phyloP scores from a whole-genome alignment of 2,888 invertebrate genomes.

The Sphaerophoria rueppellii region DNA sequence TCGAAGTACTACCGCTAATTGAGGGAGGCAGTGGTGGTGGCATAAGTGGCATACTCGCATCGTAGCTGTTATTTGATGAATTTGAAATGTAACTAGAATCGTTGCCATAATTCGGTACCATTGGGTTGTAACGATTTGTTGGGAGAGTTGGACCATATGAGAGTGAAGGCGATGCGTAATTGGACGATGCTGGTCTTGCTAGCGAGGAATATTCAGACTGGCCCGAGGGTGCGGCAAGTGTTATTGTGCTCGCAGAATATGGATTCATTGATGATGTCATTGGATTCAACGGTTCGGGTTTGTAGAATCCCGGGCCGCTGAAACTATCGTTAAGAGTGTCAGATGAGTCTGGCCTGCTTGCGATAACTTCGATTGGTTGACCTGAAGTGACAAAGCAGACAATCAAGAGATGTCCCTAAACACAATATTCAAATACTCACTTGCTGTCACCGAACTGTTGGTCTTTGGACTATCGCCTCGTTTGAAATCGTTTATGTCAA shows the following conservation, averaged over 20 bases:
- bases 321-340: conserved; percentile 81
- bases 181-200: conserved; percentile 74
- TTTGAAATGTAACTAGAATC: conserved; percentile 72
- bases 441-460: conserved; percentile 42
- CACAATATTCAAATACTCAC: conserved; percentile 30
- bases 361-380: conserved; percentile 85
- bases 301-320: conserved; percentile 82
- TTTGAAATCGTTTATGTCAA: conserved; percentile 83
- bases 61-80: conserved; percentile 67
- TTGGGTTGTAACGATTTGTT: conserved; percentile 72
- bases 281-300: conserved; percentile 79
- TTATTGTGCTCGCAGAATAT: conserved; percentile 75
- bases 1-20: conserved; percentile 59
- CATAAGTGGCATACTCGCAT: conserved; percentile 77
- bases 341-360: conserved; percentile 83
- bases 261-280: conserved; percentile 67
- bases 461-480: conserved; percentile 76
- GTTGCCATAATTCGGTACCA: conserved; percentile 74
- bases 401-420: background rate
- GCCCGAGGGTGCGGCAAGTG: conserved; percentile 77
- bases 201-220: conserved; percentile 76
- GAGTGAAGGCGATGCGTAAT: conserved; percentile 67
- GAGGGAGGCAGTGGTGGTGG: conserved; percentile 79
- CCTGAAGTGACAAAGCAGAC: conserved; percentile 77
- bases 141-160: conserved; percentile 67